These are phyloP conservation scores for Drosophila bunnanda DNA, from an alignment of 2,888 invertebrate genomes.

Conservation along the genomic window DNA sequence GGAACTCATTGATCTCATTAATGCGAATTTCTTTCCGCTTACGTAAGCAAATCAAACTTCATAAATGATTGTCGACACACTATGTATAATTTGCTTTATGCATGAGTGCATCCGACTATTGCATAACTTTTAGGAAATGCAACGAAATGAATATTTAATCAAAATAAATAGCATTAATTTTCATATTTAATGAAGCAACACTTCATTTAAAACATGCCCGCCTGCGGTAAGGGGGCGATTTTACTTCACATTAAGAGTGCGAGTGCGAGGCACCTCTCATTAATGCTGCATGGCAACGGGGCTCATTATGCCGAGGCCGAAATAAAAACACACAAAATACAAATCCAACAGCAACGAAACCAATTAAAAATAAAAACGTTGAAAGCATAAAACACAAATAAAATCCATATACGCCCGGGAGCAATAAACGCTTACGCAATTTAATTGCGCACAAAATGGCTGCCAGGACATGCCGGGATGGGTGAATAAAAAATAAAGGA, in stretches of 20 bases:
- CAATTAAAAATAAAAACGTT: conserved; percentile 67
- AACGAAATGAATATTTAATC: conserved; percentile 65
- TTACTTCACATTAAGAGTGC: conserved; percentile 37
- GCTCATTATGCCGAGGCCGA: conserved; percentile 50
- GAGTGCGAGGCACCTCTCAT: conserved; percentile 46
- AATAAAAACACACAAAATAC: conserved; percentile 50
- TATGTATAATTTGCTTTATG: conserved; percentile 16
- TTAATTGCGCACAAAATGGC: conserved; percentile 71
- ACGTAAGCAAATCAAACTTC: conserved; percentile 35
- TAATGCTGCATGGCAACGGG: conserved; percentile 65
- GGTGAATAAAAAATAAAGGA: conserved; percentile 15
- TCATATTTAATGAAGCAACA: conserved; percentile 75
- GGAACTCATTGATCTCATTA: not conserved
- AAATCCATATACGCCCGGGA: conserved; percentile 64
- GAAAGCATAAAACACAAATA: conserved; percentile 37
- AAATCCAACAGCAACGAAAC: conserved; percentile 41
- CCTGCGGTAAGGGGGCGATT: conserved; percentile 17
- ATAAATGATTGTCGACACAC: conserved; percentile 28
- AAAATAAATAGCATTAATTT: conserved; percentile 67
- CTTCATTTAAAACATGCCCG: conserved; percentile 55
- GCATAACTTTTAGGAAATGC: conserved; percentile 41
- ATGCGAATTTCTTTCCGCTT: conserved; percentile 24
- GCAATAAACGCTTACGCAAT: conserved; percentile 78
- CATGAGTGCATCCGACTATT: conserved; percentile 24
- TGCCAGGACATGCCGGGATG: conserved; percentile 22